Evolutionary conservation across 1,140 invertebrate genomes (phyloP).

Genomic region (Meloidogyne hapla): DNA sequence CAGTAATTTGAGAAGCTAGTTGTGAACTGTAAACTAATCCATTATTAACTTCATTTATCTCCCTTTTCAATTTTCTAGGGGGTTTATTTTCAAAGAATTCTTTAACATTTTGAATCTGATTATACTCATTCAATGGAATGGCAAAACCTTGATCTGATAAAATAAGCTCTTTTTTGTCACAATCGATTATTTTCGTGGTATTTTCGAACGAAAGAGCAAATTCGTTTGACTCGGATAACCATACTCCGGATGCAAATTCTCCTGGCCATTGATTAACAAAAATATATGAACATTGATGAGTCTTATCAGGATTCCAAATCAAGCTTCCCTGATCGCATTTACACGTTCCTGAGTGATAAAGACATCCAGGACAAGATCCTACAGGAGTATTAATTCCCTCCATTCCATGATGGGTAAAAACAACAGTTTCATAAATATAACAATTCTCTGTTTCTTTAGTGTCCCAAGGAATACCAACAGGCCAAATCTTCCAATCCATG

Average conservation of each 20-base stretch:
- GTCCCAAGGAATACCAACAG: background rate
- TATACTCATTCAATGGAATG: background rate
- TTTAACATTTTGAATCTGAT: background rate
- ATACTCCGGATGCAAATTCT: background rate
- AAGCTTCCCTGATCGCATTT: background rate
- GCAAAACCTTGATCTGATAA: conserved; percentile 10
- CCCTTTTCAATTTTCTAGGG: too few species aligned
- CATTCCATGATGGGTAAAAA: conserved; percentile 7
- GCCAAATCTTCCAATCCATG: conserved; percentile 10
- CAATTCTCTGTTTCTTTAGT: background rate
- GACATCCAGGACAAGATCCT: background rate
- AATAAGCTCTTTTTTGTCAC: background rate
- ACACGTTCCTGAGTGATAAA: background rate
- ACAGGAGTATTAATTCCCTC: background rate
- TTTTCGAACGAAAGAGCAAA: conserved; percentile 14
- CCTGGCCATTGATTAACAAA: background rate
- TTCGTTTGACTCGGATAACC: background rate
- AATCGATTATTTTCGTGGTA: background rate
- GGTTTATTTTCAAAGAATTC: too few species aligned
- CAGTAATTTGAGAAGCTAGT: too few species aligned
- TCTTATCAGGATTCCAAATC: conserved; percentile 1
- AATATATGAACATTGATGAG: background rate
- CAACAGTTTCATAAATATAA: conserved; percentile 13
- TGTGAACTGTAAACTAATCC: too few species aligned
- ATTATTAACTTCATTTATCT: too few species aligned